phyloP scores from a whole-genome alignment of 1,140 invertebrate species.

The Hormaphis cornu region DNA sequence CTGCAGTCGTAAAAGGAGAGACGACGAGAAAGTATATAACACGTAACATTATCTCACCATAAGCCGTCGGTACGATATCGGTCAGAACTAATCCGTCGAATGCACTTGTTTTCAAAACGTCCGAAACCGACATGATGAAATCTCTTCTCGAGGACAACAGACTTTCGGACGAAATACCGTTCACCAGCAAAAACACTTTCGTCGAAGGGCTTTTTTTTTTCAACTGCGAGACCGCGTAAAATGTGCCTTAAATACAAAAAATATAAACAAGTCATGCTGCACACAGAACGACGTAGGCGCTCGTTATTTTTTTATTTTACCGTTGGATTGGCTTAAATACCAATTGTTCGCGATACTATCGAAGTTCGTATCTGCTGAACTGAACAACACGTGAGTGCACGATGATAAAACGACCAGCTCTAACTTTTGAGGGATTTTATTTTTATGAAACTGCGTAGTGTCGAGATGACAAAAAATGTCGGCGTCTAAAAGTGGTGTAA shows the following conservation, averaged over 20 bases:
- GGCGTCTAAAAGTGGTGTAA: background rate
- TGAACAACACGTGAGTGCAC: constrained; percentile 1
- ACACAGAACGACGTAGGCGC: too few relatives aligned
- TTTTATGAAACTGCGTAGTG: background rate
- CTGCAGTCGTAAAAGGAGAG: background rate
- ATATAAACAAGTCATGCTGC: background rate
- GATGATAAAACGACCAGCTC: background rate
- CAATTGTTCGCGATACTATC: background rate
- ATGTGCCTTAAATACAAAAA: background rate
- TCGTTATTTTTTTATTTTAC: background rate
- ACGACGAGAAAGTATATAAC: background rate
- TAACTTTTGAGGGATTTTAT: constrained; percentile 11
- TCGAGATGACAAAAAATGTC: constrained; percentile 13
- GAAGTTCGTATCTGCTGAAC: background rate
- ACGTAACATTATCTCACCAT: background rate
- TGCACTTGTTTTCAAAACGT: background rate
- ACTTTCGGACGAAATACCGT: background rate
- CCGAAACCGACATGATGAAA: background rate
- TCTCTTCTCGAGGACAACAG: background rate
- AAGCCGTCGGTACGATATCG: background rate
- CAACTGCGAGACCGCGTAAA: background rate
- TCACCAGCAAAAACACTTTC: background rate
- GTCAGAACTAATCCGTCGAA: constrained; percentile 11
- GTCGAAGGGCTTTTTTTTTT: background rate
- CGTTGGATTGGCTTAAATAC: constrained; percentile 4